Base-by-base conservation (phyloP, 1,140 invertebrate species). In the Lordiphosa mommai region DNA sequence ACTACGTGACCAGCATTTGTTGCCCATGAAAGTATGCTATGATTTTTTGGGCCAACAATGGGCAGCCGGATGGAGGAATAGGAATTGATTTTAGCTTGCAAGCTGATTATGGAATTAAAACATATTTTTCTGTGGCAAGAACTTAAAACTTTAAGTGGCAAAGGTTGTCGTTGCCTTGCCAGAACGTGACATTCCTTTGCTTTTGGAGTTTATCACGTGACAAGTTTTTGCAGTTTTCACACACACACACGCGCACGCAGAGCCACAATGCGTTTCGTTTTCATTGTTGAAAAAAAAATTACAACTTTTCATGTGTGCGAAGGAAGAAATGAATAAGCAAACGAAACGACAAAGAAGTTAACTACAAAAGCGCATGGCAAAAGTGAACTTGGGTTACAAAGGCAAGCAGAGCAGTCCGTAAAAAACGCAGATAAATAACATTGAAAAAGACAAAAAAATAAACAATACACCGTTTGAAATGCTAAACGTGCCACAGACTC, bases 401-500 rank as follows among this genome's bases (percentile, higher is more conserved):
- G 72, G 66, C n/a, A 3, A n/a, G 29, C 6, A 9, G 10, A 17
- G 30, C 2, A 9, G 50, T 13, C 10, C 20, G 12, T 13, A 14
- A 53, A 68, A 61, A 66, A 61, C 52, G 48, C 72, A 84, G 72
- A 84, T 84, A 82, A 82, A 82, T 77, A 82, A 77, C 67, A 84
- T 82, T 80, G 57, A 58, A 67, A 58, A 29, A 44, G 34, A 30
- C 32, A 52, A 76, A 63, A 76, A 63, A 77, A 84, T 65, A 84
- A 82, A 82, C 77, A 82, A 82, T 72, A 77, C 72, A 77, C 77
- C 76, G 84, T 82, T 82, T 82, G 76, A 82, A 82, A 82, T 82
- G 76, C 76, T 82, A 82, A 82, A 82, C 76, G 77, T 77, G 59
- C 27, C 51, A 50, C 53, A 63, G 61, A 56, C 55, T 17, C 49